Evolutionary conservation across 2,113 vertebrate genomes (phyloP).

Genomic region (Bolborhynchus lineola): DNA sequence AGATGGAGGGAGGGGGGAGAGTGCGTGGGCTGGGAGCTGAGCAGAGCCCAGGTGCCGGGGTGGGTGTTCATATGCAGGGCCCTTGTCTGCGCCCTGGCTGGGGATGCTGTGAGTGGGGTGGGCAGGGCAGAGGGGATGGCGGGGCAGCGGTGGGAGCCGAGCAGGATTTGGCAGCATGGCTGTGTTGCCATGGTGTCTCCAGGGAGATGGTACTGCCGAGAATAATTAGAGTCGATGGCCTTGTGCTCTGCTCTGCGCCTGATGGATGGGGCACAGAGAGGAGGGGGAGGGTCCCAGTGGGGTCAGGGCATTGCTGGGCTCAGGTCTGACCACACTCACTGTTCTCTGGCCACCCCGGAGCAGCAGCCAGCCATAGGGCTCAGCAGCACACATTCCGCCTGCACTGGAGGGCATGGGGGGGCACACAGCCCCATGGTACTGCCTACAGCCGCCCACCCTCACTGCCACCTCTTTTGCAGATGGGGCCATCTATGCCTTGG

Average conservation of each 20-base stretch:
- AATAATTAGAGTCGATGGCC: conserved; percentile 83
- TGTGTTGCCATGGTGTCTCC: conserved; percentile 92
- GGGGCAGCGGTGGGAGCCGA: not conserved
- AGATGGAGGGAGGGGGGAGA: not conserved
- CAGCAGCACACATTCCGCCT: accelerated
- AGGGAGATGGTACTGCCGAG: conserved; percentile 79
- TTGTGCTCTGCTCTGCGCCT: conserved; percentile 40
- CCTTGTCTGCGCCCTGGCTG: not conserved
- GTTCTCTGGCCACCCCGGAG: not conserved
- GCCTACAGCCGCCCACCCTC: not conserved
- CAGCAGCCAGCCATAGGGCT: accelerated
- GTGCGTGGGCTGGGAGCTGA: not conserved
- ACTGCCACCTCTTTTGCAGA: conserved; percentile 74
- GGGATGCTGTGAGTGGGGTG: not conserved
- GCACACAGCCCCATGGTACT: accelerated
- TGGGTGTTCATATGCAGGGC: not conserved
- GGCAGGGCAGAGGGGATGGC: not conserved
- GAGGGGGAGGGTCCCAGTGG: not conserved
- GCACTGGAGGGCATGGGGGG: not conserved
- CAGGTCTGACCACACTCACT: not conserved
- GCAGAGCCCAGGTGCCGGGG: not conserved
- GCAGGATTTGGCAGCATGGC: conserved; percentile 68
- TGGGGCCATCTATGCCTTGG: conserved; percentile 87
- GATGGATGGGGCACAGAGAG: not conserved
- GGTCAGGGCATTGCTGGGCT: not conserved